Evolutionary conservation across 2,113 vertebrate genomes (phyloP).

Genomic region (Anolis sagrei): DNA sequence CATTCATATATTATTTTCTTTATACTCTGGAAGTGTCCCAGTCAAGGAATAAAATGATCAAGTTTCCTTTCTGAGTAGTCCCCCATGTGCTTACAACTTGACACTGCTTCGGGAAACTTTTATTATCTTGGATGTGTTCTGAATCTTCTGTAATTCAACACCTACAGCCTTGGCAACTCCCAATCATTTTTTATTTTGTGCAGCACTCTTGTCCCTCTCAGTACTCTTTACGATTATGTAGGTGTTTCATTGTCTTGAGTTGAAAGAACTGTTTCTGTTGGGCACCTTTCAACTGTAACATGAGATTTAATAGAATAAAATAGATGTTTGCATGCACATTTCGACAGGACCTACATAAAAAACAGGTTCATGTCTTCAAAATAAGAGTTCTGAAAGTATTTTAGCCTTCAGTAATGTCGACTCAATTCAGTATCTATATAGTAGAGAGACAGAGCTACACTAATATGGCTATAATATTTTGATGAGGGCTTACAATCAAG

Average conservation of each 20-base stretch:
- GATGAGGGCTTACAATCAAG: background rate
- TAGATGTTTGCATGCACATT: background rate
- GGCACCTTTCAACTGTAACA: constrained; percentile 34
- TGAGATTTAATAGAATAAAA: constrained; percentile 3
- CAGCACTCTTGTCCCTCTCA: background rate
- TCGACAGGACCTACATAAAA: background rate
- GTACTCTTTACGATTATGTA: background rate
- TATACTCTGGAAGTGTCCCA: constrained; percentile 9
- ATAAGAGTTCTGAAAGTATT: background rate
- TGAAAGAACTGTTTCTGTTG: background rate
- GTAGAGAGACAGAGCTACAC: background rate
- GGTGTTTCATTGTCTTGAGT: constrained; percentile 30
- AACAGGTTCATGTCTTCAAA: background rate
- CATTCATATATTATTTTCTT: background rate
- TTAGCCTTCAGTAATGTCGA: background rate
- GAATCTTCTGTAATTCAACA: constrained; percentile 19
- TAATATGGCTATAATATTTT: too few relatives aligned
- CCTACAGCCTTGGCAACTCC: background rate
- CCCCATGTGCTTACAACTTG: constrained; percentile 5
- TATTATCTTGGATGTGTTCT: constrained; percentile 4
- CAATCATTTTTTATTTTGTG: constrained; percentile 7
- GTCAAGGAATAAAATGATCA: constrained; percentile 31
- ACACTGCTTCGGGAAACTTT: constrained; percentile 38
- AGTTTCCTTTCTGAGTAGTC: background rate
- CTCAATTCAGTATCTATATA: background rate